Evolutionary conservation across 92 coral and sea anemone genomes (phyloP).

Genomic region (Parazoanthus atlanticus): DNA sequence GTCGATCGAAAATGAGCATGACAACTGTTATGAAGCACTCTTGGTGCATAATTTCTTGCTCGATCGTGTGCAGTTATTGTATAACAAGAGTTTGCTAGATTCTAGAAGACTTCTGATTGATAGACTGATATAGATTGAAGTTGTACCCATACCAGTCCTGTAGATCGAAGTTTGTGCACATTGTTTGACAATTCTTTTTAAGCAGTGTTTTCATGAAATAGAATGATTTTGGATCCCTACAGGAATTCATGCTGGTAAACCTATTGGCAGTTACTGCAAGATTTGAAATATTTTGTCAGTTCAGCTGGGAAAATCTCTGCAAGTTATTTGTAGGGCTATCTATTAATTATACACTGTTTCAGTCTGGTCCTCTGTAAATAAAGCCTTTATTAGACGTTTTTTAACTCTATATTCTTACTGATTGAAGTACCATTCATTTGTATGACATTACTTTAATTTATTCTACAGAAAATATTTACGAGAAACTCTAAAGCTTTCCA

Average conservation of each 20-base stretch:
- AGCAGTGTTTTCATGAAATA: neutral
- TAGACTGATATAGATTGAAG: too few species aligned
- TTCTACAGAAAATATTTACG: conserved; percentile 78
- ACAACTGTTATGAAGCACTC: too few species aligned
- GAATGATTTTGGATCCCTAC: neutral
- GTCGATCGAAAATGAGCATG: too few species aligned
- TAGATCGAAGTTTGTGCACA: too few species aligned
- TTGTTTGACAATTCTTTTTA: too few species aligned
- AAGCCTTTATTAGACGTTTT: neutral
- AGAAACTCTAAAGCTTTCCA: conserved; percentile 90
- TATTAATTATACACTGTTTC: neutral
- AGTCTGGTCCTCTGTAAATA: neutral
- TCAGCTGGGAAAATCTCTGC: neutral
- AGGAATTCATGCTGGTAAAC: neutral
- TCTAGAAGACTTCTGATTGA: too few species aligned
- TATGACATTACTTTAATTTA: neutral
- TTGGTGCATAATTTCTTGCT: too few species aligned
- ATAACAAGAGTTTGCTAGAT: too few species aligned
- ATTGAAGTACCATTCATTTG: neutral
- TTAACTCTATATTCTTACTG: neutral
- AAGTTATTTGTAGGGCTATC: too few species aligned
- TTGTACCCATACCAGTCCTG: too few species aligned
- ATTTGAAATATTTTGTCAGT: neutral
- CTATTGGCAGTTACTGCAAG: neutral
- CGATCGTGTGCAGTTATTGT: too few species aligned